Percentiles rank a stretch among this genome's conserved stretches.
These are phyloP conservation scores for Eupithecia insigniata DNA, from an alignment of 2,888 invertebrate genomes.

Conservation along the genomic window DNA sequence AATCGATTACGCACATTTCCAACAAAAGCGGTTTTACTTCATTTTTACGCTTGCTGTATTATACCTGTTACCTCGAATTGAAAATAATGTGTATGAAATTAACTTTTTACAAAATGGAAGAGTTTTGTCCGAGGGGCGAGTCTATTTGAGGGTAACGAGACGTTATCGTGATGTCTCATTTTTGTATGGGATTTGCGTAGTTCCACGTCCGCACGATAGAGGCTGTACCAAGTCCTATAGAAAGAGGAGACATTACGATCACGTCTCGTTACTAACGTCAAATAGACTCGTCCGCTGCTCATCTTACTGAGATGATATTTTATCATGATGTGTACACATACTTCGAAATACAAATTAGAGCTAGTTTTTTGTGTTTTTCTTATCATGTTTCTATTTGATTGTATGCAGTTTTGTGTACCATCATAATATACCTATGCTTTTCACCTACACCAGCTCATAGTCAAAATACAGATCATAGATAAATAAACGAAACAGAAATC, in stretches of 20 bases:
- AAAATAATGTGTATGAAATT: not conserved
- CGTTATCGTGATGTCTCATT: too few relatives aligned
- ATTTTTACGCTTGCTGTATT: not conserved
- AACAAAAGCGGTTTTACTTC: constrained; percentile 7
- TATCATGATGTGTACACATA: not conserved
- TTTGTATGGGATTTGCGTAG: too few relatives aligned
- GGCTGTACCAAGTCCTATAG: too few relatives aligned
- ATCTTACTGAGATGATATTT: too few relatives aligned
- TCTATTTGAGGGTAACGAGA: too few relatives aligned
- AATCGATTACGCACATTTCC: constrained; percentile 15
- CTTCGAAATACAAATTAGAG: not conserved
- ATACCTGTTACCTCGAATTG: not conserved
- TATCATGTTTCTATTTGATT: not conserved
- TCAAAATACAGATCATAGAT: not conserved
- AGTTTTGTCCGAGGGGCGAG: not conserved
- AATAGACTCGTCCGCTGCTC: too few relatives aligned
- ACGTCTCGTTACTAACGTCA: too few relatives aligned
- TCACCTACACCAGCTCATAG: not conserved
- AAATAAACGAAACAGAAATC: not conserved
- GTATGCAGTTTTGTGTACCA: not conserved
- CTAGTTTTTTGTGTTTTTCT: not conserved
- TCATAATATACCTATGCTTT: not conserved
- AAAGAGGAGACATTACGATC: too few relatives aligned
- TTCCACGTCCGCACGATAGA: too few relatives aligned
- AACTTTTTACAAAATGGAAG: not conserved